Base-by-base conservation (phyloP, 2,113 vertebrate species). In the Corythoichthys haematopterus region DNA sequence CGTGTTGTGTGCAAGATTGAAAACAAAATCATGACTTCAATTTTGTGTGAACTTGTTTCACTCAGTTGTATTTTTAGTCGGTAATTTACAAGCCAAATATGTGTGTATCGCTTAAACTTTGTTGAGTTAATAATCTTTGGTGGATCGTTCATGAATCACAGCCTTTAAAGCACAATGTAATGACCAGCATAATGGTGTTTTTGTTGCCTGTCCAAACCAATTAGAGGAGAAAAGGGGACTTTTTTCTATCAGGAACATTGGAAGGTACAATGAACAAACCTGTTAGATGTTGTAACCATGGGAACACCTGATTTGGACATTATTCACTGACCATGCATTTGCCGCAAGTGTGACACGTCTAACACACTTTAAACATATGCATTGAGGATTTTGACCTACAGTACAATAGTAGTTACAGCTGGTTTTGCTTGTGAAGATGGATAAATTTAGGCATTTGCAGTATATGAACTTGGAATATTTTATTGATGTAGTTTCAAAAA, bases 221-320 rank as follows among this genome's bases (percentile, higher is more conserved):
- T 71, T 38, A 43, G 35, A 66, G 5, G 36, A 66, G 2, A 72
- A 64, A 68, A 5, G 47, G 2, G 1, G 11, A 37, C 61, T 76
- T 71, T 68, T 8, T 20, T 51, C 55, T 3, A 37, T 59, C 72
- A 12, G 56, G 61, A 68, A 68, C 35, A 53, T 63, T 48, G 50
- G 16, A 38, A 71, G 43, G 47, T 68, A 53, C 66, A 48, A 53
- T 68, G 38, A 62, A 69, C 50, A 75, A 66, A 77, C 57, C 76
- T 43, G 51, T 68, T 71, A 53, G 51, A 78, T 73, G 65, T 59
- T 73, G 86, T 87, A 86, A 66, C 75, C 72, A 71, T 78, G 78
- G 83, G 57, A 80, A 89, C 79, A 58, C 61, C 64, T 28, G 67
- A 71, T 53, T 40, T 63, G 46, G 67, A 67, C 60, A 59, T 62